Evolutionary conservation across 2,113 vertebrate genomes (phyloP), one percentile per base, ranked within the genome.

Genomic region (Cyprinodon variegatus): DNA sequence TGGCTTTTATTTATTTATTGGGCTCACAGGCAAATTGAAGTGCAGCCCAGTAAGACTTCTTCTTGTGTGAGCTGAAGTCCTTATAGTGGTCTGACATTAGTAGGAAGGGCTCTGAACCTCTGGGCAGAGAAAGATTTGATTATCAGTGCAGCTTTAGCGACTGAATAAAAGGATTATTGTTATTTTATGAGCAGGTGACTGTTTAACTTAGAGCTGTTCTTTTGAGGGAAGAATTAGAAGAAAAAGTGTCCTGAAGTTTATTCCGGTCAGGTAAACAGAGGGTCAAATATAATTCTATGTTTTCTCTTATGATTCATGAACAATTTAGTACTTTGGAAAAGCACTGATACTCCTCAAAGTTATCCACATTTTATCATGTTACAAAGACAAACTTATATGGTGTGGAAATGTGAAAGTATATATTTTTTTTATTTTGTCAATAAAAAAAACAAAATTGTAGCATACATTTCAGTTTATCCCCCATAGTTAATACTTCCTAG

Each of bases 1-100:
- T 91, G 84, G 80, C 89, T 90, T 91, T 91, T 88, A 91, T 86
- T 89, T 88, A 83, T 90, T 87, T 86, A 88, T 86, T 84, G 78
- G 81, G 72, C 22, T 40, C 78, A 68, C 75, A 75, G 84, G 73
- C 87, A 20, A 83, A 80, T 69, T 81, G 71, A 83, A 84, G 86
- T 72, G 65, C 61, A 67, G 65, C 81, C 68, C 65, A 75, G 79
- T 74, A 77, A 84, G 75, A 70, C 82, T 74, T 37, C 53, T 70
- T 37, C 66, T 86, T 86, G 83, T 76, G 77, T 85, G 81, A 86
- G 86, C 70, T 72, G 59, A 12, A 57, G 69, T 71, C 68, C 69
- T 83, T 20, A 13, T 73, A 70, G 81, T 76, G 71, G 82, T 67
- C 64, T 68, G 83, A 79, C 65, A 70, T 71, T 53, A 79, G 69